Conservation (phyloP, 2,113 vertebrate species). For the Cebus imitator region DNA sequence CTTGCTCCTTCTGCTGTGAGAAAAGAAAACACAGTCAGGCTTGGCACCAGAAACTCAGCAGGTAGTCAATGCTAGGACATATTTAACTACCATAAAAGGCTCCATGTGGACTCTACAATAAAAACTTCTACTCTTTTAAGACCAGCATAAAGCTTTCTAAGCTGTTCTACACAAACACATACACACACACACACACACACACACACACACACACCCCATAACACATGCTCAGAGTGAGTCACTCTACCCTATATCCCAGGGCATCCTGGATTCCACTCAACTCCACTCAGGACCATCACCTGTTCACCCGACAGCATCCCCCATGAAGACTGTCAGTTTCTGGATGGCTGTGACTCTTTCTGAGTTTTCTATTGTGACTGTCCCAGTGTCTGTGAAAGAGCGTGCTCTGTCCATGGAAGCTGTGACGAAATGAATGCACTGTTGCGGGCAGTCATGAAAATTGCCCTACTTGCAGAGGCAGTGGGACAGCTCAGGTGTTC, state of each 20-base stretch:
- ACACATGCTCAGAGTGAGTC: background rate
- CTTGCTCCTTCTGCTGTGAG: slow-evolving; percentile 82
- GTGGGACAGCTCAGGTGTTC: background rate
- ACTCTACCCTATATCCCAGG: fast-evolving
- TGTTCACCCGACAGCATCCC: background rate
- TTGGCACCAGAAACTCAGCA: background rate
- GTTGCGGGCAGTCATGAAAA: slow-evolving; percentile 11
- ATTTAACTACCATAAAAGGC: background rate
- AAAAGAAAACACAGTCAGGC: slow-evolving; percentile 71
- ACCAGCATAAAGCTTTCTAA: background rate
- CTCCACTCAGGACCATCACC: background rate
- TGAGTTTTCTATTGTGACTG: background rate
- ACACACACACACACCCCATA: background rate
- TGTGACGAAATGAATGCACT: background rate
- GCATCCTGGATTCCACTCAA: background rate
- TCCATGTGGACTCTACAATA: background rate
- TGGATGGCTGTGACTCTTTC: background rate
- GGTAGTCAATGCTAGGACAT: background rate
- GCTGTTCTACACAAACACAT: background rate
- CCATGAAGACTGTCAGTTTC: background rate
- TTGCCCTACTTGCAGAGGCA: slow-evolving; percentile 39
- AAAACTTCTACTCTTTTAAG: background rate
- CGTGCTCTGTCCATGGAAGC: background rate
- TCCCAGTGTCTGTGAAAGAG: background rate
- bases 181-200: background rate